Evolutionary conservation across 2,797 vertebrate genomes (phyloP).

Genomic region (Mastacembelus armatus): DNA sequence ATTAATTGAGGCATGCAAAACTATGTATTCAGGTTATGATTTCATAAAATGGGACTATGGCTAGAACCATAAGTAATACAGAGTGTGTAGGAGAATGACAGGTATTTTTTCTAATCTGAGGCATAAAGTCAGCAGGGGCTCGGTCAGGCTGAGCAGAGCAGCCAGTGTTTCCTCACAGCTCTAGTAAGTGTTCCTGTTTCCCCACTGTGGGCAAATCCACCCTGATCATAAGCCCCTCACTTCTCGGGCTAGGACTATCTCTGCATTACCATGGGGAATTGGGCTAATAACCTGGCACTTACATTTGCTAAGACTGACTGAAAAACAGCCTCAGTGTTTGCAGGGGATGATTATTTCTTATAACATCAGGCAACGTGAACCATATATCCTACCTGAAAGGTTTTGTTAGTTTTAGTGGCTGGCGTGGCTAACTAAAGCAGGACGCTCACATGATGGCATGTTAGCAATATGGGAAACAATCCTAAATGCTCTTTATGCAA

Average conservation of each 20-base stretch:
- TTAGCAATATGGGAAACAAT: not conserved
- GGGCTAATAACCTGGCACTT: slow-evolving; percentile 58
- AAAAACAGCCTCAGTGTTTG: slow-evolving; percentile 31
- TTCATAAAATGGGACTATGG: slow-evolving; percentile 23
- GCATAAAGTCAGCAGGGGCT: slow-evolving; percentile 32
- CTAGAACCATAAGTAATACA: slow-evolving; percentile 5
- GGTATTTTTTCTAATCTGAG: slow-evolving; percentile 25
- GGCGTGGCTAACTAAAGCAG: not conserved
- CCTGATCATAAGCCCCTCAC: slow-evolving; percentile 79
- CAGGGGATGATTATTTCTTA: slow-evolving; percentile 3
- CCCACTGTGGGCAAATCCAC: slow-evolving; percentile 73
- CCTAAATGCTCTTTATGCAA: not conserved
- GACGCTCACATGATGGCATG: slow-evolving; percentile 13
- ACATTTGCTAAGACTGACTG: slow-evolving; percentile 28
- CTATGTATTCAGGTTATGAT: slow-evolving; percentile 1
- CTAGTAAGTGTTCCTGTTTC: slow-evolving; percentile 60
- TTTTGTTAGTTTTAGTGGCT: not conserved
- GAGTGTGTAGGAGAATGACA: slow-evolving; percentile 6
- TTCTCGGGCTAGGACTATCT: slow-evolving; percentile 63
- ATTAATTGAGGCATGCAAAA: slow-evolving; percentile 46
- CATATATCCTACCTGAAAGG: not conserved
- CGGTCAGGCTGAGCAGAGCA: slow-evolving; percentile 33
- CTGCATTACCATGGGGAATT: slow-evolving; percentile 57
- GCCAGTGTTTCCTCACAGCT: slow-evolving; percentile 42
- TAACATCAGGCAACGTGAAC: slow-evolving; percentile 16